Conservation (phyloP, 2,797 vertebrate species). For the Hozukius guyotensis region DNA sequence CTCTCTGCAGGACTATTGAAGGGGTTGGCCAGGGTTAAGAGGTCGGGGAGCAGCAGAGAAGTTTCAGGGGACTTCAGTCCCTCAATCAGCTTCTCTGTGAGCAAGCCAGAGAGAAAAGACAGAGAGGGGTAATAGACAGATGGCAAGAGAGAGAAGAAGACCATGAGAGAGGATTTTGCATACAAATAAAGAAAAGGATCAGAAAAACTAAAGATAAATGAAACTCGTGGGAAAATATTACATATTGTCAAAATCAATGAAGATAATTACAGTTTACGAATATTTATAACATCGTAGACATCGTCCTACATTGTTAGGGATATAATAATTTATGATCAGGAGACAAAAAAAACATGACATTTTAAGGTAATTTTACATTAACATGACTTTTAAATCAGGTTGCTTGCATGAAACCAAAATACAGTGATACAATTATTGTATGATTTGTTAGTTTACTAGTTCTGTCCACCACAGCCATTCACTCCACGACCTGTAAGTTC, state of each 20-base stretch:
- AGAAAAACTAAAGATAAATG: neutral
- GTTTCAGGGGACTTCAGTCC: slow-evolving; percentile 91
- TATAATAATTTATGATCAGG: neutral
- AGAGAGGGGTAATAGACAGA: neutral
- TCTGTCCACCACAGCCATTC: neutral
- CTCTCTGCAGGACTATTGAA: slow-evolving; percentile 86
- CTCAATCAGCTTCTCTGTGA: slow-evolving; percentile 93
- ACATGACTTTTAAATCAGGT: neutral
- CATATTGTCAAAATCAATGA: neutral
- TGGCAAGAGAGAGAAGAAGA: neutral
- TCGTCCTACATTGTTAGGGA: neutral
- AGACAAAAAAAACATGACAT: neutral
- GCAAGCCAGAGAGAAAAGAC: slow-evolving; percentile 54
- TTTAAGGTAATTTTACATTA: neutral
- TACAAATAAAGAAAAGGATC: neutral
- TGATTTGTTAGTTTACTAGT: slow-evolving; percentile 24
- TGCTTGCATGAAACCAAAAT: neutral
- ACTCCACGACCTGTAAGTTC: neutral
- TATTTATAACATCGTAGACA: neutral
- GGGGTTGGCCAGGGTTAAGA: slow-evolving; percentile 89
- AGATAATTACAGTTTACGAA: neutral
- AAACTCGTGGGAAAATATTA: neutral
- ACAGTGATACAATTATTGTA: neutral
- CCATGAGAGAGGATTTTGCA: slow-evolving; percentile 4
- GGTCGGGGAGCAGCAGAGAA: slow-evolving; percentile 89